Base-by-base conservation (phyloP, 2,113 vertebrate species). In the Amphiprion percula region DNA sequence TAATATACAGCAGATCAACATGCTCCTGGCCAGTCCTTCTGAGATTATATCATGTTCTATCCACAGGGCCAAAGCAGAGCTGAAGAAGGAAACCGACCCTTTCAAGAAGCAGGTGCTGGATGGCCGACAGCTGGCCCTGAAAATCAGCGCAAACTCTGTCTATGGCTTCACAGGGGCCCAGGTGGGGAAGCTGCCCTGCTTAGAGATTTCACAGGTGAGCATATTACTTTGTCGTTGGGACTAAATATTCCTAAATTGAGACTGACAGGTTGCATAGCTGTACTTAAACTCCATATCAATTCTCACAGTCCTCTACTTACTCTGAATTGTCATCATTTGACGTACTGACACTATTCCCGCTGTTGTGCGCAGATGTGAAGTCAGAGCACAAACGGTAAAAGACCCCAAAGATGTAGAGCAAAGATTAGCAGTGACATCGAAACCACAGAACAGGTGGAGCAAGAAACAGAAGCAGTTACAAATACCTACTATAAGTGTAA, bases 81-180 rank as follows among this genome's bases (percentile, higher is more conserved):
- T 98, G 47, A 96, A 97, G 80, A 95, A 93, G 39, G 97, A 98
- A 90, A 98, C 95, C 0, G 97, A 98, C 72, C 96, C 96, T 6
- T 95, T 97, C 62, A 96, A 96, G 69, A 95, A 96, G 68, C 96
- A 98, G 86, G 97, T 98, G 60, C 83, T 98, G 84, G 97, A 98
- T 0, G 97, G 97, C 5, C 94, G 97, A 61, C 97, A 98, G 87
- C 87, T 97, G 65, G 97, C 97, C 0, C 94, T 98, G 2, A 98
- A 98, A 92, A 94, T 98, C 85, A 98, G 97, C 1, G 97, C 97
- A 7, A 98, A 98, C 92, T 98, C 97, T 0, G 97, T 98, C 12
- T 98, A 98, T 0, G 97, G 97, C 65, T 98, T 98, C 91, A 98
- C 97, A 0, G 97, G 97, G 0, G 97, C 97, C 30, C 97, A 98